Conservation (phyloP, 2,888 invertebrate species). For the Leucoma salicis region DNA sequence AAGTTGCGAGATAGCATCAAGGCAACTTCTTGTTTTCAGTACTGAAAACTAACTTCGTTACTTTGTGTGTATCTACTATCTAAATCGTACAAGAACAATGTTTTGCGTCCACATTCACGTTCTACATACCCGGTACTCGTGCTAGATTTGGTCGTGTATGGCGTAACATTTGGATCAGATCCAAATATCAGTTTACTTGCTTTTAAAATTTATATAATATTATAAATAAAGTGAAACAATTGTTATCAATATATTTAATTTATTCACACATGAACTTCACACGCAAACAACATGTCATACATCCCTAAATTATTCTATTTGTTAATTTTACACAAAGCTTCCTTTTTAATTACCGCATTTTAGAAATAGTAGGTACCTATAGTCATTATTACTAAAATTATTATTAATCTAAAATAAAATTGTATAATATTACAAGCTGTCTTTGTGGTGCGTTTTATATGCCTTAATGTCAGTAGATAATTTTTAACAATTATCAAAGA, state of each 20-base stretch:
- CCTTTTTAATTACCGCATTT: conserved; percentile 78
- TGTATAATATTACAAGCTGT: conserved; percentile 27
- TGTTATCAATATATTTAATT: conserved; percentile 30
- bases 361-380: conserved; percentile 26
- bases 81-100: conserved; percentile 48
- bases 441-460: conserved; percentile 28
- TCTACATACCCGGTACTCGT: conserved; percentile 24
- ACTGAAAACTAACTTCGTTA: conserved; percentile 78
- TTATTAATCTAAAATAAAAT: conserved; percentile 39
- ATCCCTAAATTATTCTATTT: conserved; percentile 74
- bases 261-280: conserved; percentile 57
- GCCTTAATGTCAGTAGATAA: conserved; percentile 75
- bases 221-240: conserved; percentile 31
- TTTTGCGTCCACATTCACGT: conserved; percentile 44
- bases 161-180: conserved; percentile 59
- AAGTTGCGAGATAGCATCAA: conserved; percentile 68
- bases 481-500: too few species aligned
- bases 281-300: conserved; percentile 61
- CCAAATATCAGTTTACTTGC: conserved; percentile 43
- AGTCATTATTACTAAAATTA: conserved; percentile 26
- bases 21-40: conserved; percentile 71
- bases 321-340: conserved; percentile 81
- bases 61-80: conserved; percentile 54
- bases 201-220: conserved; percentile 28
- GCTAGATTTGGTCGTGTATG: conserved; percentile 51